phyloP scores from a whole-genome alignment of 2,888 invertebrate genomes.

The Eilema griseolum region DNA sequence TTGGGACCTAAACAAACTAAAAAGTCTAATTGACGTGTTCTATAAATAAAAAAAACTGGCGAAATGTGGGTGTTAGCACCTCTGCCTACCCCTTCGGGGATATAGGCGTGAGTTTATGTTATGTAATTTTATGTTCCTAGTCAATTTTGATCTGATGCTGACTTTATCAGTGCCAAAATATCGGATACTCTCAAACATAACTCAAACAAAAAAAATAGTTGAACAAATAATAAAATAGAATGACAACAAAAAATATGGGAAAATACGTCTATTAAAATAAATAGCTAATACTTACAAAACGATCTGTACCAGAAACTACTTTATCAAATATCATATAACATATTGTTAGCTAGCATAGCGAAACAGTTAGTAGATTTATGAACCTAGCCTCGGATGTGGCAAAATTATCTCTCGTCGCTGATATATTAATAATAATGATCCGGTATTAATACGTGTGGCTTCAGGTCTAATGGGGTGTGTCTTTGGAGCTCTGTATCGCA shows the following conservation, averaged over 20 bases:
- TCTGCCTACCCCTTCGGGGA: too few relatives aligned
- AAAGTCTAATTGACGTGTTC: too few relatives aligned
- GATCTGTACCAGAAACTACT: slow-evolving; percentile 34
- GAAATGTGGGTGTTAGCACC: too few relatives aligned
- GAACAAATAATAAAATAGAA: background rate
- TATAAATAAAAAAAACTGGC: too few relatives aligned
- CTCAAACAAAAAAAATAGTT: too few relatives aligned
- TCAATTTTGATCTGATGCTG: too few relatives aligned
- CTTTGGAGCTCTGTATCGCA: slow-evolving; percentile 56
- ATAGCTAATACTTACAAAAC: slow-evolving; percentile 8
- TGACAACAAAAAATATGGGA: slow-evolving; percentile 11
- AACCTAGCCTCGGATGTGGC: slow-evolving; percentile 50
- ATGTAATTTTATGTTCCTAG: too few relatives aligned
- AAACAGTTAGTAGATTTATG: slow-evolving; percentile 59
- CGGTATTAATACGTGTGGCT: slow-evolving; percentile 69
- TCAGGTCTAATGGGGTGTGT: slow-evolving; percentile 66
- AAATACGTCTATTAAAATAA: slow-evolving; percentile 31
- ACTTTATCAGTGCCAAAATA: too few relatives aligned
- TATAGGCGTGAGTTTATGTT: too few relatives aligned
- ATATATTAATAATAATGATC: slow-evolving; percentile 75
- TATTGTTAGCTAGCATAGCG: slow-evolving; percentile 52
- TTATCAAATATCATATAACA: slow-evolving; percentile 41
- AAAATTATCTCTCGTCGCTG: slow-evolving; percentile 64
- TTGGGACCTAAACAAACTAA: too few relatives aligned
- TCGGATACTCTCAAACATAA: too few relatives aligned